These are phyloP conservation scores for Amphimallon solstitiale DNA, from an alignment of 2,888 invertebrate genomes.

Conservation along the genomic window DNA sequence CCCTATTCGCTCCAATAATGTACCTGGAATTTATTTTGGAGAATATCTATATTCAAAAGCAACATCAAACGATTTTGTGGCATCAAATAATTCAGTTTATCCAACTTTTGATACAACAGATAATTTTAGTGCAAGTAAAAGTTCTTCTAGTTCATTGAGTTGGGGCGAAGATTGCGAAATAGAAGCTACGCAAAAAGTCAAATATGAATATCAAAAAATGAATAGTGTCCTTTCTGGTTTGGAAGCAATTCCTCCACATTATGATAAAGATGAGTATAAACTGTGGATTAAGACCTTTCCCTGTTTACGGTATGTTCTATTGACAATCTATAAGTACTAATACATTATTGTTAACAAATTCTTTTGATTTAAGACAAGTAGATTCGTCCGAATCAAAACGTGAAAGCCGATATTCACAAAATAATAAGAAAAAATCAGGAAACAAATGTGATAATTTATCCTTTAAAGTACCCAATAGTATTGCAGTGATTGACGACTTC, in stretches of 20 bases:
- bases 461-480: conserved; percentile 16
- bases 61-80: background rate
- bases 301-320: conserved; percentile 64
- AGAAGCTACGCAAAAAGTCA: conserved; percentile 65
- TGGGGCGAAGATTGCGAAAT: conserved; percentile 67
- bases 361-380: background rate
- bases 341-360: background rate
- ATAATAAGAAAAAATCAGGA: background rate
- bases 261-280: conserved; percentile 68
- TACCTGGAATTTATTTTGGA: conserved; percentile 19
- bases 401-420: background rate
- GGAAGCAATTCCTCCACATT: conserved; percentile 64
- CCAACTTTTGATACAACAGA: conserved; percentile 3
- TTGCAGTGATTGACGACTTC: conserved; percentile 51
- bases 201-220: conserved; percentile 68
- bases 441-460: conserved; percentile 11
- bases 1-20: background rate
- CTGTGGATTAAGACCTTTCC: conserved; percentile 71
- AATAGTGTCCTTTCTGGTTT: conserved; percentile 69
- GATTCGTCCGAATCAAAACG: background rate
- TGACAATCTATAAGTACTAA: background rate
- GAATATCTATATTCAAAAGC: conserved; percentile 6
- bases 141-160: conserved; percentile 62
- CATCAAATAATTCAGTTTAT: background rate
- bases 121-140: conserved; percentile 44